Percentiles rank a stretch among this genome's conserved stretches.
Evolutionary conservation across 2,113 vertebrate genomes (phyloP).

Genomic region (Seriola rivoliana): DNA sequence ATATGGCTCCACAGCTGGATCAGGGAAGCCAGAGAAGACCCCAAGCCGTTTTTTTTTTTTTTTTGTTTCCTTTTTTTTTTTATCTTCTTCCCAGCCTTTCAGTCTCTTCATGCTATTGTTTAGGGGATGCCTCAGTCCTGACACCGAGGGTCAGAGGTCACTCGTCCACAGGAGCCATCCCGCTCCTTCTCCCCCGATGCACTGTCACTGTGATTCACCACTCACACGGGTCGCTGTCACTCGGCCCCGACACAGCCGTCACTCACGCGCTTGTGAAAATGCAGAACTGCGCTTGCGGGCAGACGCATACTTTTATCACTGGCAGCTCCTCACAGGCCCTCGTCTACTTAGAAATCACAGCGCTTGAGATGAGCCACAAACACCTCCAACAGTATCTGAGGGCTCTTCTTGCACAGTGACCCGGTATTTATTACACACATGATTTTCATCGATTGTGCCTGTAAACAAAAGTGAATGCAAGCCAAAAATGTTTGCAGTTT

Average conservation of each 20-base stretch:
- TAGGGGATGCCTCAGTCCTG: slow-evolving; percentile 73
- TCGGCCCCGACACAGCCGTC: slow-evolving; percentile 73
- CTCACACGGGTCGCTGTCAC: slow-evolving; percentile 74
- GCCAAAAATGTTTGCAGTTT: neutral
- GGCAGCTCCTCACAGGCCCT: slow-evolving; percentile 30
- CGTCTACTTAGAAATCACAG: slow-evolving; percentile 40
- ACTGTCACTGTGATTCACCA: slow-evolving; percentile 78
- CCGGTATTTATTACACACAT: neutral
- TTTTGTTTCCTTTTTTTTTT: slow-evolving; percentile 33
- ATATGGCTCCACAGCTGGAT: slow-evolving; percentile 73
- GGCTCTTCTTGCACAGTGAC: slow-evolving; percentile 1
- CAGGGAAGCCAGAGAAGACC: slow-evolving; percentile 68
- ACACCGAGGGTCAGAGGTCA: slow-evolving; percentile 79
- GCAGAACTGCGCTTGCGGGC: slow-evolving; percentile 43
- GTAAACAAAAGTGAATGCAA: neutral
- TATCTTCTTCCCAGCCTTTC: slow-evolving; percentile 51
- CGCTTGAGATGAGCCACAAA: slow-evolving; percentile 18
- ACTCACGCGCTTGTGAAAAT: slow-evolving; percentile 63
- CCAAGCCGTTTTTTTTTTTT: slow-evolving; percentile 53
- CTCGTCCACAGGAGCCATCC: slow-evolving; percentile 67
- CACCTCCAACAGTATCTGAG: neutral
- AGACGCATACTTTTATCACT: slow-evolving; percentile 43
- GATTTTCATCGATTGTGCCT: neutral
- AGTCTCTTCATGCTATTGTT: slow-evolving; percentile 74
- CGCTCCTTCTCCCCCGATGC: slow-evolving; percentile 57